Base-by-base conservation (phyloP, 2,797 vertebrate genomes). In the Peromyscus attwateri region DNA sequence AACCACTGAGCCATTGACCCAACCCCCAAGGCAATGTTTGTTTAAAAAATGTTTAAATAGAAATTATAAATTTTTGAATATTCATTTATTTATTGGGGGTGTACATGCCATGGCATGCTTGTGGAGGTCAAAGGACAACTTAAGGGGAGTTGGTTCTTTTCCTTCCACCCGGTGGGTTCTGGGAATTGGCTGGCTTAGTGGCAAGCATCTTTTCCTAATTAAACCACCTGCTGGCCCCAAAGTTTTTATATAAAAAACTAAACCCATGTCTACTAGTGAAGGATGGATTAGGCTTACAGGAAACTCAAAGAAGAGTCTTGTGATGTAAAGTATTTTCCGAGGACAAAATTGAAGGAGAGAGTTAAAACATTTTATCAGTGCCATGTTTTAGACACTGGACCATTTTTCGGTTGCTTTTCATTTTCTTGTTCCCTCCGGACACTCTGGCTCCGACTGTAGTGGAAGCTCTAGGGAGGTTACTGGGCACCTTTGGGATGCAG, bases 251-350 rank as follows among this genome's bases (percentile, higher is more conserved):
- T 82, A 83, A 97, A 96, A 98, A 98, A 64, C 94, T 95, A 97
- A 95, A 88, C 77, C 75, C 92, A 89, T 93, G 66, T 70, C 71
- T 13, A 91, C 62, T 96, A 95, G 94, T 95, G 85, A 93, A 95
- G 60, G 66, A 76, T 95, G 82, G 97, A 60, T 97, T 92, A 97
- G 76, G 55, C 49, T 97, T 98, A 96, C 91, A 90, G 97, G 96
- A 98, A 98, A 97, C 87, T 92, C 94, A 97, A 96, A 97, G 95
- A 52, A 85, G 60, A 92, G 79, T 96, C 87, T 97, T 92, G 73
- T n/a, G 10, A 76, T 55, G 77, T 83, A 57, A 97, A 97, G 10
- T 89, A 95, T 91, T 97, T 97, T 95, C 92, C 97, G 94, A 91
- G 55, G 49, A 95, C 77, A 85, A 97, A 90, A 95, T 66, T 82